Evolutionary conservation across 2,113 vertebrate genomes (phyloP), one percentile per base, ranked within the genome.

Genomic region (Marmota monax): DNA sequence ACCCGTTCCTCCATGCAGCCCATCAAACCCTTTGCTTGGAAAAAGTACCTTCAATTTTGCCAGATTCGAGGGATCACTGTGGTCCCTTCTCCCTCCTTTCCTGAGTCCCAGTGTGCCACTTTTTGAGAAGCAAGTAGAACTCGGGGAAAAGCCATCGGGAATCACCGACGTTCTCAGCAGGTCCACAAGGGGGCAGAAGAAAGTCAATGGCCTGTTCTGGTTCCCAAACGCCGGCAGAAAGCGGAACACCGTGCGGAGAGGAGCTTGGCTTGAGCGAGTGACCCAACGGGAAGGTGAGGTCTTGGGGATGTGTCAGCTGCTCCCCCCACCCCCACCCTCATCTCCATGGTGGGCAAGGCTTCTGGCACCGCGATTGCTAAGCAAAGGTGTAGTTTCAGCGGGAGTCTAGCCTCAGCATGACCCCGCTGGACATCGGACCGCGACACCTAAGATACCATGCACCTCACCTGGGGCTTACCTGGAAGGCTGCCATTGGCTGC

Each of bases 171-270:
- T 89, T 87, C 25, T 67, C 32, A 1, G 48, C 10, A 32, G 25
- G 70, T 56, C 86, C 51, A 58, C 58, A 1, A 96, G 82, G 58
- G 88, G 85, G 63, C 79, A 56, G 61, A 92, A 76, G 74, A 87
- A 70, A 82, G 69, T 37, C 56, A 2, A 20, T 0, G 37, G 37
- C 16, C 29, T 48, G 34, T 58, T 61, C 8, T 20, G 37, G 53
- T 67, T 79, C 51, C 79, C 42, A 48, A 20, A 7, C 18, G 4
- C 7, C 1, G 5, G 29, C 39, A 65, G 16, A 32, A 45, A 39
- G 45, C 0, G 20, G 65, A 73, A 69, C 17, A 32, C 4, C 12
- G 65, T 48, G 17, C 56, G 0, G 39, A 58, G 1, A 32, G 4
- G 53, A 82, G 12, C 69, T 13, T 29, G 67, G 58, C 61, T 63